Evolutionary conservation across 2,797 vertebrate species (phyloP).

Genomic region (Hypotaenidia philippensis): DNA sequence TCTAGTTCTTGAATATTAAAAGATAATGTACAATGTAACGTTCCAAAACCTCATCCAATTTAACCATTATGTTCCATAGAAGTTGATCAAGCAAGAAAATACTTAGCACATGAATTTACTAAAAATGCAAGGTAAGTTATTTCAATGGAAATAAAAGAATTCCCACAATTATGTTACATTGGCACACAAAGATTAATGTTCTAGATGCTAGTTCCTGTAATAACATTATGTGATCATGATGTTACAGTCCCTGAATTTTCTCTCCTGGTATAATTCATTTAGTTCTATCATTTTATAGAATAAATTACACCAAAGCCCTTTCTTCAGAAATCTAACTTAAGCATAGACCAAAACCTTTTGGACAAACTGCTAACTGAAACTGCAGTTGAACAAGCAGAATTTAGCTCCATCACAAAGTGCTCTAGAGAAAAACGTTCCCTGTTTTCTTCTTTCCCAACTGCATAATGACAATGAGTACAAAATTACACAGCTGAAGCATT

Average conservation of each 20-base stretch:
- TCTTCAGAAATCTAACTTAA: neutral
- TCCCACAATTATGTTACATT: neutral
- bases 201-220: neutral
- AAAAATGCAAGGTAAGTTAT: neutral
- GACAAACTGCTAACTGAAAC: neutral
- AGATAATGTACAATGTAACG: neutral
- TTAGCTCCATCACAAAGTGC: neutral
- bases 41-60: neutral
- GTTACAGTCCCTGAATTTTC: neutral
- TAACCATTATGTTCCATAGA: neutral
- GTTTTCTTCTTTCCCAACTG: neutral
- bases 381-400: neutral
- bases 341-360: neutral
- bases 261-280: neutral
- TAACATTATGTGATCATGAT: neutral
- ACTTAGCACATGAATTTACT: neutral
- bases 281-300: neutral
- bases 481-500: neutral
- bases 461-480: neutral
- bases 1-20: neutral
- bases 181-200: neutral
- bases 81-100: neutral
- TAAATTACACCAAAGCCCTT: neutral
- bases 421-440: neutral
- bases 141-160: neutral